Conservation (phyloP, 2,797 vertebrate genomes). For the Arnoldichthys spilopterus region DNA sequence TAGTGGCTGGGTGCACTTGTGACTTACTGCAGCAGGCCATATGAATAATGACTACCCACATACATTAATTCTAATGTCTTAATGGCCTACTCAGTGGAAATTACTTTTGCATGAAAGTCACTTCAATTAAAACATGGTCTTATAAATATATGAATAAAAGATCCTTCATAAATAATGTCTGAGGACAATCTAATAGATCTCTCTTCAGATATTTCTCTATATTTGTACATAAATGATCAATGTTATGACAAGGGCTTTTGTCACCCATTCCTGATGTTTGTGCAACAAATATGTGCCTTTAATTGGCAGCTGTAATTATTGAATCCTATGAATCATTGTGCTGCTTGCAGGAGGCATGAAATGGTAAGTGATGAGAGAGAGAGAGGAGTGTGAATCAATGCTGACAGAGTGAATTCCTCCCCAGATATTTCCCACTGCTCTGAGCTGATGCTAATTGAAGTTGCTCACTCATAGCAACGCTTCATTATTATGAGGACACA, state of each 20-base stretch:
- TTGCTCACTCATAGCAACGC: slow-evolving; percentile 40
- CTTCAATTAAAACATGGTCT: slow-evolving; percentile 72
- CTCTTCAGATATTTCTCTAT: not conserved
- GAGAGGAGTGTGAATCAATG: slow-evolving; percentile 33
- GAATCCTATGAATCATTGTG: slow-evolving; percentile 33
- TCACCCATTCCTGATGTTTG: slow-evolving; percentile 6
- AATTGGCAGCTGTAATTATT: slow-evolving; percentile 39
- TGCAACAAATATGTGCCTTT: slow-evolving; percentile 15
- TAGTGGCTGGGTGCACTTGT: slow-evolving; percentile 4
- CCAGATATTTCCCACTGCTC: slow-evolving; percentile 41
- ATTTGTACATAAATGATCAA: slow-evolving; percentile 9
- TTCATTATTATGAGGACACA: slow-evolving; percentile 44
- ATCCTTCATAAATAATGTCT: slow-evolving; percentile 62
- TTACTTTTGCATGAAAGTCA: slow-evolving; percentile 73
- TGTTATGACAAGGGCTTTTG: not conserved
- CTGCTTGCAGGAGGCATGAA: slow-evolving; percentile 23
- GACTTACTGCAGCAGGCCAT: slow-evolving; percentile 21
- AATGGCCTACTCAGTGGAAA: slow-evolving; percentile 64
- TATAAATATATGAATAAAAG: slow-evolving; percentile 63
- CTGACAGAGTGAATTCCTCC: slow-evolving; percentile 44
- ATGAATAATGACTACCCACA: slow-evolving; percentile 65
- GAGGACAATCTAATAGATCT: slow-evolving; percentile 54
- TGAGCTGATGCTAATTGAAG: slow-evolving; percentile 53
- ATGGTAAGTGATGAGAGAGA: slow-evolving; percentile 37
- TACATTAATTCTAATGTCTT: slow-evolving; percentile 64